Conservation (phyloP, 1,140 invertebrate species). For the Hylaeus volcanicus region DNA sequence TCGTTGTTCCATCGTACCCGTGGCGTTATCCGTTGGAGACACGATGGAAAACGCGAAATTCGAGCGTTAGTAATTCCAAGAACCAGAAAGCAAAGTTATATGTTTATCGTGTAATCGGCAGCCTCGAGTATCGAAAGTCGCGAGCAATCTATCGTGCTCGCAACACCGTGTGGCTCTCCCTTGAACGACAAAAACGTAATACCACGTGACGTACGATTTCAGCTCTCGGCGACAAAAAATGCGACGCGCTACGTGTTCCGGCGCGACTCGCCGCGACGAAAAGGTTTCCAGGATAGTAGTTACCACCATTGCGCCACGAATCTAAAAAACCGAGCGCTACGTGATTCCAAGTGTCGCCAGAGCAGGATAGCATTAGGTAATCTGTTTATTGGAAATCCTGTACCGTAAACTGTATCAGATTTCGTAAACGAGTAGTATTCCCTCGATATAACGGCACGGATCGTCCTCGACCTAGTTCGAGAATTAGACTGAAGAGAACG, state of each 20-base stretch:
- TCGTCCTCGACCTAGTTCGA: too few species aligned
- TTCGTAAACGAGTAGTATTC: too few species aligned
- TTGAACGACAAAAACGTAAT: slow-evolving; percentile 11
- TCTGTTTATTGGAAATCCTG: background rate
- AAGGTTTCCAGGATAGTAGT: background rate
- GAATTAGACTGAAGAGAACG: too few species aligned
- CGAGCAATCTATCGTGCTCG: background rate
- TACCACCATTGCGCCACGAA: background rate
- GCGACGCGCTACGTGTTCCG: background rate
- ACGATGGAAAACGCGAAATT: too few species aligned
- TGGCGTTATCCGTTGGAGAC: too few species aligned
- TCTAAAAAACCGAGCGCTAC: background rate
- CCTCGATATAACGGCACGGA: too few species aligned
- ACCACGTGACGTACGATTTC: slow-evolving; percentile 26
- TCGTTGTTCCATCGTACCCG: too few species aligned
- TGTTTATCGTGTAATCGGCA: background rate
- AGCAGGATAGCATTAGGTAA: background rate
- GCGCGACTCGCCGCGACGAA: background rate
- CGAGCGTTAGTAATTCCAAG: too few species aligned
- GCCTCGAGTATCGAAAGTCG: background rate
- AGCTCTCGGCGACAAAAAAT: background rate
- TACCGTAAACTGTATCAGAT: too few species aligned
- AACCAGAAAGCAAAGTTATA: too few species aligned
- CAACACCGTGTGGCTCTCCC: slow-evolving; percentile 7
- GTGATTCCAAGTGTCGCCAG: too few species aligned